Base-by-base conservation (phyloP, 2,888 invertebrate species). In the Pterostichus niger region DNA sequence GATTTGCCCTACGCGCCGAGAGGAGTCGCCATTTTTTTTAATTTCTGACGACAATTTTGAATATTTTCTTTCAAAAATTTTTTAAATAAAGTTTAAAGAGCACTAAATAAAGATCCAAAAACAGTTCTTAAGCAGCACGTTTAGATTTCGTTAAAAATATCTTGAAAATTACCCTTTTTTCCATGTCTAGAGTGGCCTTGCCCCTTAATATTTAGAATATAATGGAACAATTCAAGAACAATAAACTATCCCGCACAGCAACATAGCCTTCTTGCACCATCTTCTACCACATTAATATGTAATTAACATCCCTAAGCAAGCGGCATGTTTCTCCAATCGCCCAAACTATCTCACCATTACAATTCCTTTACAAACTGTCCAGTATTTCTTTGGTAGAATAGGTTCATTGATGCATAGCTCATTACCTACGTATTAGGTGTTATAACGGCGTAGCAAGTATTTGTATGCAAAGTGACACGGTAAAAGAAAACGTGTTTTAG, bases 341-440 rank as follows among this genome's bases (percentile, higher is more conserved):
- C 75, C 83, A 61, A 10, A 46, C 52, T 84, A 56, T 44, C n/a
- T 44, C 35, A 0, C 0, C 13, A 35, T 7, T 6, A 7, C n/a
- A 35, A 24, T 52, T 83, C 82, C 64, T 52, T 49, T 40, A 73
- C 52, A 33, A 77, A 61, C 46, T 82, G 44, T 83, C 68, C 76
- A 82, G 56, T 68, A 76, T 46, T 82, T 80, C 73, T 77, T n/a
- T 76, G 84, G 77, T 35, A 76, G 83, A 78, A 80, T 85, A 84
- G 82, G 84, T 84, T 84, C 85, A 84, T 80, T 84, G 85, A 84
- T 85, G 85, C 85, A 84, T 85, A 84, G 84, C 85, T 85, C 85
- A 85, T 85, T 85, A 85, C 83, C 49, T 75, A 44, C 84, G 84
- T 85, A 86, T 85, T 86, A 85, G 85, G 84, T 82, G 84, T 82